A percentile compares a stretch with the other conserved stretches of the same genome.
These are phyloP conservation scores for Ips typographus DNA, from an alignment of 1,140 invertebrate genomes.

Conservation along the genomic window DNA sequence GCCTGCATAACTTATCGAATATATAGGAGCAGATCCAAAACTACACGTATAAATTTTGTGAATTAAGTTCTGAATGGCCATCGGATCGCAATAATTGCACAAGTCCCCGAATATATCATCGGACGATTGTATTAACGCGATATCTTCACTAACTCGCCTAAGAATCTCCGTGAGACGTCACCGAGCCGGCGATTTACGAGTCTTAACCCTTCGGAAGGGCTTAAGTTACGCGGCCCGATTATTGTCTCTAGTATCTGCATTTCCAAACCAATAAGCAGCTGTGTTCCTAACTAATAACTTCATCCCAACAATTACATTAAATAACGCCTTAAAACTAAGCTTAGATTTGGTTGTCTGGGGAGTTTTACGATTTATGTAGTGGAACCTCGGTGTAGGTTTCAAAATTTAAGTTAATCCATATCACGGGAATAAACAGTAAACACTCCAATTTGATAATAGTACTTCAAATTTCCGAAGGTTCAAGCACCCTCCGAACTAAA, in stretches of 20 bases:
- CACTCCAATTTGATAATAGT: no score
- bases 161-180: conserved; percentile 45
- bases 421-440: neutral
- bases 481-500: no score
- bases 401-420: neutral
- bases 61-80: conserved; percentile 39
- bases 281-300: conserved; percentile 43
- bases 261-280: conserved; percentile 49
- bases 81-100: conserved; percentile 47
- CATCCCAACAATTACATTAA: conserved; percentile 38
- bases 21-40: conserved; percentile 21
- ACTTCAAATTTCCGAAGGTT: no score
- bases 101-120: conserved; percentile 48
- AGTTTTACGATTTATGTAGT: conserved; percentile 30
- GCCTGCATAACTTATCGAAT: conserved; percentile 5
- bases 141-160: conserved; percentile 48
- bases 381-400: conserved; percentile 11
- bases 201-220: conserved; percentile 45
- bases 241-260: conserved; percentile 46
- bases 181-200: conserved; percentile 44
- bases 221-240: conserved; percentile 41
- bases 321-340: conserved; percentile 26
- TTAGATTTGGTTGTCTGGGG: conserved; percentile 18
- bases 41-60: conserved; percentile 38
- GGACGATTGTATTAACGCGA: conserved; percentile 45